Evolutionary conservation across 2,888 invertebrate genomes (phyloP), one percentile per base, ranked within the genome.

Genomic region (Heliothis peltigera): DNA sequence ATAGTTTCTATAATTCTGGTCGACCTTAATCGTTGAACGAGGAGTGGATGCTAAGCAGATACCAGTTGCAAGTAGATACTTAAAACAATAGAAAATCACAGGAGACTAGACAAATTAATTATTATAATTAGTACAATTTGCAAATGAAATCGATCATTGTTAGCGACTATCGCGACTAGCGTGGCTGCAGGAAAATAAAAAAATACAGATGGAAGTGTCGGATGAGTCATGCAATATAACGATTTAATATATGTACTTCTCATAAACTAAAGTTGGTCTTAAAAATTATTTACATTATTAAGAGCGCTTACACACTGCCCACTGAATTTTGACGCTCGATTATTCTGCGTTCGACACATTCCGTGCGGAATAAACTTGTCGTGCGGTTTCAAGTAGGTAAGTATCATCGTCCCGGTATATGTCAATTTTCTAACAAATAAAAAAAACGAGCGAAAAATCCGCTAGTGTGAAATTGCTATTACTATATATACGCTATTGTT

Each of bases 11-110:
- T 39, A 39, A 39, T 39, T 39, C 39, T 39, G 39, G 7, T 22
- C 42, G 47, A 15, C 22, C 22, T 43, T 32, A 43, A 66, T 15
- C 10, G 12, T 22, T 47, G 6, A 12, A 39, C n/a, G 55, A 43
- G 17, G 48, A 17, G 39, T 19, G 0, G 17, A 39, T 59, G n/a
- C 35, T 17, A n/a, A 6, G 54, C 19, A 61, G 19, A 21, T 48
- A 25, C 19, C 8, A 35, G 28, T 12, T 15, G 15, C 8, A 56
- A 44, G 12, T 48, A 46, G 15, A 22, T 43, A 46, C 17, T 17
- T 28, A 42, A 42, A 48, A 64, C 69, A 70, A 70, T 54, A 59
- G 66, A 70, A 28, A 49, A 59, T 51, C 15, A 72, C 72, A 53
- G 52, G 25, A 42, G 47, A 17, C 43, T 57, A 54, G 28, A 18